A percentile compares a stretch with the other conserved stretches of the same genome.
phyloP scores from a whole-genome alignment of 2,797 vertebrate genomes.

The Eleutherodactylus coqui region DNA sequence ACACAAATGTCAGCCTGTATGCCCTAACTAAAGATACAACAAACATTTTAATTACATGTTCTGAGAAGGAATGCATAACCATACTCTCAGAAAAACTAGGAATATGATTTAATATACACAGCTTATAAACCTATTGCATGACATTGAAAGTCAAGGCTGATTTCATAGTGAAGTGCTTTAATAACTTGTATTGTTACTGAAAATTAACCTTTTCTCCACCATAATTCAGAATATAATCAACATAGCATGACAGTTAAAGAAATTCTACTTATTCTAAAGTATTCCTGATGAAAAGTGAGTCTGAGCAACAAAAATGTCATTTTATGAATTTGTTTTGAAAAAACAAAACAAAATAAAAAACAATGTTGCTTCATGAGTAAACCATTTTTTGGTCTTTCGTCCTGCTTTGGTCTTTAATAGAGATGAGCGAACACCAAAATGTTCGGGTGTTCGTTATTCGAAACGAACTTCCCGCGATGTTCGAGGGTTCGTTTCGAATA shows the following conservation, averaged over 20 bases:
- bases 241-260: background rate
- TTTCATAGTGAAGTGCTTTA: background rate
- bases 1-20: slow-evolving; percentile 4
- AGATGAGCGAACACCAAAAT: too few relatives aligned
- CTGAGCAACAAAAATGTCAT: too few relatives aligned
- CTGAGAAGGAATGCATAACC: background rate
- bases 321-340: too few relatives aligned
- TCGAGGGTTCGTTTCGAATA: too few relatives aligned
- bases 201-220: background rate
- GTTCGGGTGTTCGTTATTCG: too few relatives aligned
- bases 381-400: too few relatives aligned
- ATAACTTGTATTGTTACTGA: background rate
- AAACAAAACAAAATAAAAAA: too few relatives aligned
- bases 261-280: background rate
- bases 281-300: too few relatives aligned
- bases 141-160: background rate
- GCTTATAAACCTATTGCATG: background rate
- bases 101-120: background rate
- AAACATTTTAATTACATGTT: background rate
- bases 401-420: too few relatives aligned
- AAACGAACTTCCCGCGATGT: too few relatives aligned
- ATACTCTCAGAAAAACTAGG: background rate
- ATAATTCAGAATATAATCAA: background rate
- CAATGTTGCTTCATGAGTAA: too few relatives aligned
- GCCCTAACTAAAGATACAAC: background rate